Percentiles rank a stretch among this genome's conserved stretches.
Conservation (phyloP, 2,888 invertebrate species). For the Plagodis pulveraria region DNA sequence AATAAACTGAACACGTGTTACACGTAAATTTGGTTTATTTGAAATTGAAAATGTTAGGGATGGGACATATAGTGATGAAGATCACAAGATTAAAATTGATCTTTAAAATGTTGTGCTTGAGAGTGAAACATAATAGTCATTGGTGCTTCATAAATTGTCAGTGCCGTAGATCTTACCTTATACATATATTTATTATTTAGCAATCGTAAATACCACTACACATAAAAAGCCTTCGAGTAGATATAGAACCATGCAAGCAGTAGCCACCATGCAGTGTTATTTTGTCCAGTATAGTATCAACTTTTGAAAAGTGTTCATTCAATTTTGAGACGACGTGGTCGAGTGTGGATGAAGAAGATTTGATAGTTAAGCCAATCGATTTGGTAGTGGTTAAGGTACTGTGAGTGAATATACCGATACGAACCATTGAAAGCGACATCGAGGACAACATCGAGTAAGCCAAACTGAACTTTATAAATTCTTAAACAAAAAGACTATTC, state of each 20-base stretch:
- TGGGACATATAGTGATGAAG: conserved; percentile 1
- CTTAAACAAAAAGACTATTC: conserved; percentile 16
- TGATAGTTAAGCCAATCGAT: conserved; percentile 62
- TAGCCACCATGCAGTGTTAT: conserved; percentile 77
- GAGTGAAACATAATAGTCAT: conserved; percentile 27
- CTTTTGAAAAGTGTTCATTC: conserved; percentile 53
- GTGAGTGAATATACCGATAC: conserved; percentile 79
- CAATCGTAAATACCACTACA: conserved; percentile 64
- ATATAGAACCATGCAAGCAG: conserved; percentile 76
- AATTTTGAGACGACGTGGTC: conserved; percentile 60
- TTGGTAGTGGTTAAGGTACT: conserved; percentile 66
- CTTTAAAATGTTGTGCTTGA: conserved; percentile 20
- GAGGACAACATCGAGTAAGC: conserved; percentile 81
- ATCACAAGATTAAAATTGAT: conserved; percentile 10
- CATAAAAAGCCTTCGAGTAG: conserved; percentile 79
- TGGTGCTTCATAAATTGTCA: conserved; percentile 36
- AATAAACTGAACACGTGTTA: too few species aligned
- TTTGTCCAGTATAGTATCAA: conserved; percentile 55
- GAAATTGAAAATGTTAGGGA: not conserved
- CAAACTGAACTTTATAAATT: conserved; percentile 61
- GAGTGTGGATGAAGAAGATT: conserved; percentile 59
- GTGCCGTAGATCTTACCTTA: conserved; percentile 55
- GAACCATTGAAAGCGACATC: conserved; percentile 84
- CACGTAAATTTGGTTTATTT: too few species aligned
- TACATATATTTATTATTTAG: conserved; percentile 40